Evolutionary conservation across 2,888 invertebrate genomes (phyloP).

Genomic region (Oithona nana): DNA sequence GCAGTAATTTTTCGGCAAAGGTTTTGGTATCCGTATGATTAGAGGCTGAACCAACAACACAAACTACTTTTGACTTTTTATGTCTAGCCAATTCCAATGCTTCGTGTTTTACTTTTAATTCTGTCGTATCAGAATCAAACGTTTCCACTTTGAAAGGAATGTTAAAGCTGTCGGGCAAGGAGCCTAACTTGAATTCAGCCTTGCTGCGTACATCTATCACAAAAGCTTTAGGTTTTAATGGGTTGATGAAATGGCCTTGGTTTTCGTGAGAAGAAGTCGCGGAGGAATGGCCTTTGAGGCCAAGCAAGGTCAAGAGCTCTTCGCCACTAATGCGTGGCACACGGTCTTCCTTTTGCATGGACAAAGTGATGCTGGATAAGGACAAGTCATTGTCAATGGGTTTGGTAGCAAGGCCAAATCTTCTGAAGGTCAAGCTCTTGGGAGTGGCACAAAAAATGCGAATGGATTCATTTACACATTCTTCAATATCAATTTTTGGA

Average conservation of each 20-base stretch:
- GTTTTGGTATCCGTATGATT: constrained; percentile 26
- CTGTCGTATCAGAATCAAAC: constrained; percentile 10
- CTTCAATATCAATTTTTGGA: constrained; percentile 36
- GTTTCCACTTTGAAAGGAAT: constrained; percentile 43
- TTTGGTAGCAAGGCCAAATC: constrained; percentile 38
- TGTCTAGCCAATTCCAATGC: background rate
- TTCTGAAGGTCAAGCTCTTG: constrained; percentile 63
- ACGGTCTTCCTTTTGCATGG: constrained; percentile 48
- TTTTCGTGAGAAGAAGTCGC: constrained; percentile 23
- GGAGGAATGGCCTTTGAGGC: constrained; percentile 25
- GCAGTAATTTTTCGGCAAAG: constrained; percentile 70
- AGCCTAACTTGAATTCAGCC: constrained; percentile 45
- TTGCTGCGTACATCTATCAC: constrained; percentile 48
- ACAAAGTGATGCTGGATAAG: constrained; percentile 44
- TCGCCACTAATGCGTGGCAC: constrained; percentile 66
- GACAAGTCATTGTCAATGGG: constrained; percentile 31
- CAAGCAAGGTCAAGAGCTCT: constrained; percentile 55
- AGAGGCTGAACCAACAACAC: background rate
- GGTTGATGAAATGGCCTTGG: no score
- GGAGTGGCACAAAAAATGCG: constrained; percentile 59
- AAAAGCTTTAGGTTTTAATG: constrained; percentile 33
- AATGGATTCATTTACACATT: constrained; percentile 17
- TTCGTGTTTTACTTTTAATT: background rate
- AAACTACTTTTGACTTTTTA: background rate
- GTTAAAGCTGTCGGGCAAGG: constrained; percentile 62